phyloP scores from a whole-genome alignment of 2,113 vertebrate genomes.

The Blennius ocellaris region DNA sequence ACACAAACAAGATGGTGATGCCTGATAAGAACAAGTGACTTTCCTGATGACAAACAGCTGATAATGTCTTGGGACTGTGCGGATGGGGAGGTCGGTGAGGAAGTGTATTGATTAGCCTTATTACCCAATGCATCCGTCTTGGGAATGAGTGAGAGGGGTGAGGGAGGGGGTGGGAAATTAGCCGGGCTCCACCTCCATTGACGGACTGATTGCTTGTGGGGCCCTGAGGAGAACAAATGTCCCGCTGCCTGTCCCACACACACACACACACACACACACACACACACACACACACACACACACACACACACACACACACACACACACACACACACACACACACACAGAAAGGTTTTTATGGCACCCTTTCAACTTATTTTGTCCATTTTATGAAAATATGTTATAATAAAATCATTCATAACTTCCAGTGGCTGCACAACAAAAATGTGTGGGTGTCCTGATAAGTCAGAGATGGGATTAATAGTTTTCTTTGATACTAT shows the following conservation, averaged over 20 bases:
- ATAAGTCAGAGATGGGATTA: no score
- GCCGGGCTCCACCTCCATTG: constrained; percentile 75
- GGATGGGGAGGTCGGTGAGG: constrained; percentile 51
- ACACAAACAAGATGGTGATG: constrained; percentile 81
- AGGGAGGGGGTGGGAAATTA: constrained; percentile 80
- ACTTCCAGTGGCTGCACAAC: not conserved
- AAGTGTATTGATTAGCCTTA: constrained; percentile 87
- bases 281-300: constrained; percentile 39
- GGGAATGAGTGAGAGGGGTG: constrained; percentile 56
- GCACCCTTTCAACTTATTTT: constrained; percentile 23
- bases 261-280: constrained; percentile 37
- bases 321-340: constrained; percentile 26
- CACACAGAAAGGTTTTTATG: constrained; percentile 15
- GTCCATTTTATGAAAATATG: constrained; percentile 12
- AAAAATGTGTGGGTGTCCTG: not conserved
- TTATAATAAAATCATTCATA: constrained; percentile 1
- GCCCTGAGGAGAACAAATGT: constrained; percentile 79
- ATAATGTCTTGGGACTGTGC: constrained; percentile 67
- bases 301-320: constrained; percentile 28
- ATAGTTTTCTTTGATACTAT: no score
- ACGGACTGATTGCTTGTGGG: constrained; percentile 82
- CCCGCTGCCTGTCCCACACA: constrained; percentile 54
- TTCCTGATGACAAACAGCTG: constrained; percentile 80
- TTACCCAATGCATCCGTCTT: constrained; percentile 85
- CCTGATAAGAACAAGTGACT: constrained; percentile 76